Evolutionary conservation across 2,797 vertebrate species (phyloP).

Genomic region (Triplophysa bombifrons): DNA sequence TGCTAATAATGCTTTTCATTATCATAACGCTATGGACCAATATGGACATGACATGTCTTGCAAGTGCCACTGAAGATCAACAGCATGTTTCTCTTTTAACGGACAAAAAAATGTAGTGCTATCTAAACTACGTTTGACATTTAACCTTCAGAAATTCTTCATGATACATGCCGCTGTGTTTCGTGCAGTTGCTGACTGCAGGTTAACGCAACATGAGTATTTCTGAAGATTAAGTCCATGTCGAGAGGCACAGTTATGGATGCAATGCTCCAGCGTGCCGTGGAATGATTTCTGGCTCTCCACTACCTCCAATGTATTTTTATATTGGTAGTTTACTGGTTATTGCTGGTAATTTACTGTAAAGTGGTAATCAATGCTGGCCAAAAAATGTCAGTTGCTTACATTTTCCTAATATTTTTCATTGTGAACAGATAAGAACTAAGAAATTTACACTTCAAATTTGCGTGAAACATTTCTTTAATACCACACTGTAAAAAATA

Average conservation of each 20-base stretch:
- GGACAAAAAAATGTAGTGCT: not conserved
- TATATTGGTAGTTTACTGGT: too few species aligned
- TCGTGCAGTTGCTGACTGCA: not conserved
- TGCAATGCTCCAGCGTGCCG: constrained; percentile 3
- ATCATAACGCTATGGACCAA: not conserved
- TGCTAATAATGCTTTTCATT: not conserved
- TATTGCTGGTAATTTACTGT: too few species aligned
- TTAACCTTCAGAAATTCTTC: constrained; percentile 17
- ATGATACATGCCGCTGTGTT: not conserved
- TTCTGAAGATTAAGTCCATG: constrained; percentile 9
- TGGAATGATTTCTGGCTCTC: constrained; percentile 13
- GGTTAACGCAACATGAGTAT: not conserved
- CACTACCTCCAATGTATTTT: not conserved
- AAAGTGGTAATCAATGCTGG: too few species aligned
- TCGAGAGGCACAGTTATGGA: constrained; percentile 6
- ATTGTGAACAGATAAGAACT: too few species aligned
- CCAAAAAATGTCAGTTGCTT: too few species aligned
- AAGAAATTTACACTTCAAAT: too few species aligned
- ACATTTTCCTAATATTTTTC: too few species aligned
- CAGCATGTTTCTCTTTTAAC: not conserved
- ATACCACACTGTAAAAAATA: too few species aligned
- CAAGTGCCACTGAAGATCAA: not conserved
- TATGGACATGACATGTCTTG: not conserved
- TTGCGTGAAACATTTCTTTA: too few species aligned
- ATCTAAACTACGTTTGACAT: not conserved